Conservation (phyloP, 1,140 invertebrate species). For the Ceratina calcarata region DNA sequence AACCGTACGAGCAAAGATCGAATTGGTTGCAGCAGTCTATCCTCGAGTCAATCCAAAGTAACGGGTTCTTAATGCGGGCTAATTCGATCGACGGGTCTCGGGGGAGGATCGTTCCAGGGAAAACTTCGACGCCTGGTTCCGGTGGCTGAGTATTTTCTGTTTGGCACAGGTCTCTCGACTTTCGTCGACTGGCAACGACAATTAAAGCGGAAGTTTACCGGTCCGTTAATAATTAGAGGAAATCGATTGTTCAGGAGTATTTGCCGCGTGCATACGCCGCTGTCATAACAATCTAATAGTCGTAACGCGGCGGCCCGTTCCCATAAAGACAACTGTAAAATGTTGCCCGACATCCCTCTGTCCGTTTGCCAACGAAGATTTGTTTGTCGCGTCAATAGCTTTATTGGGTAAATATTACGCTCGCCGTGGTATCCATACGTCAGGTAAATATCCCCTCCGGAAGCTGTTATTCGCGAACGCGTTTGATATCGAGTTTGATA, state of each 20-base stretch:
- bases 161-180: conserved; percentile 49
- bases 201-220: conserved; percentile 58
- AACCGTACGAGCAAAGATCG: background rate
- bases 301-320: conserved; percentile 44
- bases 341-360: conserved; percentile 21
- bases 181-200: conserved; percentile 38
- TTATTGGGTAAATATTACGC: conserved; percentile 32
- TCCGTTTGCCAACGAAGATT: conserved; percentile 44
- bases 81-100: conserved; percentile 1
- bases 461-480: conserved; percentile 21
- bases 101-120: conserved; percentile 3
- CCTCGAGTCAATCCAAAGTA: background rate
- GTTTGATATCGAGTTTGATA: conserved; percentile 19
- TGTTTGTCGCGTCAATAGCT: conserved; percentile 53
- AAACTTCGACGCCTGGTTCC: conserved; percentile 29
- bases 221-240: conserved; percentile 56
- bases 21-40: background rate
- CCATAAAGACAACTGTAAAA: conserved; percentile 58
- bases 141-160: conserved; percentile 20
- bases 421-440: conserved; percentile 26
- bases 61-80: background rate
- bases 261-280: background rate
- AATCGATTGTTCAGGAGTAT: conserved; percentile 20
- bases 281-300: conserved; percentile 55
- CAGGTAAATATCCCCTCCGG: conserved; percentile 28